Base-by-base conservation (phyloP, 1,140 invertebrate species). In the Drosophila malerkotliana region DNA sequence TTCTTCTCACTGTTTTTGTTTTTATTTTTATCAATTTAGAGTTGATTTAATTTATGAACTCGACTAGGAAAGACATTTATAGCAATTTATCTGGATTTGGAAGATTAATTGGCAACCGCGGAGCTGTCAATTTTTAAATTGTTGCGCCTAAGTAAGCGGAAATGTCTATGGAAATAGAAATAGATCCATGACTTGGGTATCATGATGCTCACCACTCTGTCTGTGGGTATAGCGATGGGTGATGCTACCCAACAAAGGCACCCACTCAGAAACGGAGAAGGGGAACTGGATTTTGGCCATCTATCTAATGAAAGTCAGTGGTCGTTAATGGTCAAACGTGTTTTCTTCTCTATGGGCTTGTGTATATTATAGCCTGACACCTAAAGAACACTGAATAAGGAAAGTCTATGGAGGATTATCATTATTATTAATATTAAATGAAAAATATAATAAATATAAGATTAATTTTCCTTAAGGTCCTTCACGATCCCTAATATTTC, bases 71-170 rank as follows among this genome's bases (percentile, higher is more conserved):
- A 82, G 66, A 85, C 82, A 85, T 79, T 82, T 76, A 85, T 79
- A 87, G 69, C 75, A 85, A 85, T 85, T 87, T 87, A 85, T 85
- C 75, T 85, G 83, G 78, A 85, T 85, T 85, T 87, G 54, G 51
- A 78, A 81, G 82, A 85, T 85, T 87, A 87, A 85, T 85, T 85
- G 83, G 66, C 63, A 66, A 34, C 49, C 66, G 74, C 39, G 45
- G 62, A 78, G 77, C 81, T 87, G 77, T 85, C 81, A 77, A 57
- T 85, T 81, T 62, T 60, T 71, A 61, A 81, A 85, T 81, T 81
- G 81, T 63, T 82, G 81, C 69, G 82, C 82, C 82, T 88, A 88
- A 87, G 61, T 80, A 85, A 80, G 78, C 78, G 82, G 82, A 85
- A 85, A 82, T 82, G 66, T 82, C 59, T 56, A 18, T 72, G 66